Conservation (phyloP, 2,113 vertebrate genomes). For the Tragelaphus scriptus region DNA sequence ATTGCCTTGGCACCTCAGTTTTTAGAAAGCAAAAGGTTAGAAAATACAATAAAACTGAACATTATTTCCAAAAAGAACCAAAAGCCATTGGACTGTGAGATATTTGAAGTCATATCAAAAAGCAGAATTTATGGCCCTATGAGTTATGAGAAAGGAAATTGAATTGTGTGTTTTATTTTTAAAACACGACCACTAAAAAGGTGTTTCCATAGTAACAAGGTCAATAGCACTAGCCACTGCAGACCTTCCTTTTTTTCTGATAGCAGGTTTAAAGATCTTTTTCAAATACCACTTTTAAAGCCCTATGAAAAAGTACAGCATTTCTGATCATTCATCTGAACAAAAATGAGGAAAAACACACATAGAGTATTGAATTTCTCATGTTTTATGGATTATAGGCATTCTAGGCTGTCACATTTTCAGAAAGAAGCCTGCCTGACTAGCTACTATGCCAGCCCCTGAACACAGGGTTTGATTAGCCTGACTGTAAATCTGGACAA, state of each 20-base stretch:
- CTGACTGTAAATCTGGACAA: slow-evolving; percentile 41
- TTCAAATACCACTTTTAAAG: slow-evolving; percentile 68
- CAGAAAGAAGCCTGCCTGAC: slow-evolving; percentile 45
- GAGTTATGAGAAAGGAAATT: slow-evolving; percentile 61
- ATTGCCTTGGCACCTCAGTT: slow-evolving; percentile 30
- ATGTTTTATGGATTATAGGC: slow-evolving; percentile 65
- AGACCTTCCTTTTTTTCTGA: slow-evolving; percentile 64
- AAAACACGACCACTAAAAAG: slow-evolving; percentile 64
- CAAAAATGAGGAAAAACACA: slow-evolving; percentile 12
- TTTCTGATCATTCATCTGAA: slow-evolving; percentile 64
- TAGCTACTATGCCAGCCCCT: slow-evolving; percentile 31
- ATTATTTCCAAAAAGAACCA: slow-evolving; percentile 52
- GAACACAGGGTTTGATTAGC: slow-evolving; percentile 47
- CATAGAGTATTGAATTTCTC: slow-evolving; percentile 39
- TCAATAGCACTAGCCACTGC: slow-evolving; percentile 62
- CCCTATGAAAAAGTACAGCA: slow-evolving; percentile 38
- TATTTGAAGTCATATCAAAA: slow-evolving; percentile 62
- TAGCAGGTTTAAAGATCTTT: slow-evolving; percentile 67
- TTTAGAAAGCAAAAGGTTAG: slow-evolving; percentile 63
- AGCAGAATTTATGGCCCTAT: slow-evolving; percentile 44
- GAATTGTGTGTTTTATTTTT: slow-evolving; percentile 62
- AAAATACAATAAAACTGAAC: slow-evolving; percentile 64
- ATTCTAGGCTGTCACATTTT: slow-evolving; percentile 20
- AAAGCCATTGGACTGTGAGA: slow-evolving; percentile 50
- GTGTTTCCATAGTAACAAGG: slow-evolving; percentile 78